Percentiles rank a stretch among this genome's conserved stretches.
Evolutionary conservation across 2,113 vertebrate genomes (phyloP).

Genomic region (Tragelaphus scriptus): DNA sequence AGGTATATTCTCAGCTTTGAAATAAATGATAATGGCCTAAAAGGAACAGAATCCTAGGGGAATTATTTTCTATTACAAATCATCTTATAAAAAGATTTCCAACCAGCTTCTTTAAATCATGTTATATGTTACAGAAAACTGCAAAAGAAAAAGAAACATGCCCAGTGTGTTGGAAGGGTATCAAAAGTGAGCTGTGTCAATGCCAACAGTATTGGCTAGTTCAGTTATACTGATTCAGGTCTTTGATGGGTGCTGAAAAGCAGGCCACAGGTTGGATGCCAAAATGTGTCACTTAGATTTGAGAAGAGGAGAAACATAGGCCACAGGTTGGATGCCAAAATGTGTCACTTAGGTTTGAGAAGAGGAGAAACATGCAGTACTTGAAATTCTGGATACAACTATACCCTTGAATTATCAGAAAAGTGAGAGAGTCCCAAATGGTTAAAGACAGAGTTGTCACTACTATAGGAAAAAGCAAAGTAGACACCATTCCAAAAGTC

Average conservation of each 20-base stretch:
- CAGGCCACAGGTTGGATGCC: background rate
- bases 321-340: background rate
- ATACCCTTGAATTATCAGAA: background rate
- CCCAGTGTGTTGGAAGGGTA: background rate
- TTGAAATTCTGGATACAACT: background rate
- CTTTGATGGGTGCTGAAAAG: background rate
- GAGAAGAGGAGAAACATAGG: background rate
- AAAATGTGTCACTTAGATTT: background rate
- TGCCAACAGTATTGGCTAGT: background rate
- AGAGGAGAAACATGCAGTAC: background rate
- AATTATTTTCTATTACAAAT: background rate
- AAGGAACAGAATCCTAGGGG: background rate
- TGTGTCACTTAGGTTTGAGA: background rate
- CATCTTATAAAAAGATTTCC: background rate
- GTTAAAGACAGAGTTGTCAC: background rate
- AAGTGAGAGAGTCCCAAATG: background rate
- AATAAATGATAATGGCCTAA: background rate
- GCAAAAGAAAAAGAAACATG: background rate
- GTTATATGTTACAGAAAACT: background rate
- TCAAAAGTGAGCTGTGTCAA: background rate
- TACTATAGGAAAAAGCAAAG: background rate
- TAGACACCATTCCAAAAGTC: background rate
- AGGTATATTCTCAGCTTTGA: slow-evolving; percentile 15
- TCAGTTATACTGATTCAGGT: background rate
- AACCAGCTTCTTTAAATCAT: background rate